Conservation (phyloP, 1,140 invertebrate species). For the Pseudoatta argentina region DNA sequence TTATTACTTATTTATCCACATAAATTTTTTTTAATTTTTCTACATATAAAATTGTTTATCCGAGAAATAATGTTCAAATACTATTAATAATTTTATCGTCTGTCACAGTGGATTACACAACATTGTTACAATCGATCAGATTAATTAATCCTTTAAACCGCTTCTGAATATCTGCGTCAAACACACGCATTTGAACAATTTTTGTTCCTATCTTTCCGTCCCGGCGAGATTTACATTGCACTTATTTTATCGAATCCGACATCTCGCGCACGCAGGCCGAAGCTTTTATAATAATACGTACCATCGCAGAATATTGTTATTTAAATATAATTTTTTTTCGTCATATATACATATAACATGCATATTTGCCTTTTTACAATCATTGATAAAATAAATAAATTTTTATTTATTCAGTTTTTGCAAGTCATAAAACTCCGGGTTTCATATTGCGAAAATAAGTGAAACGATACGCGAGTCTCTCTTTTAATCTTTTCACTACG, state of each 20-base stretch:
- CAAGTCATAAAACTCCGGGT: background rate
- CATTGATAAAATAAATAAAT: conserved; percentile 13
- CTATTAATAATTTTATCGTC: conserved; percentile 39
- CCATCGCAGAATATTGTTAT: background rate
- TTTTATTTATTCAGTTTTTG: conserved; percentile 52
- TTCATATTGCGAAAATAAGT: conserved; percentile 38
- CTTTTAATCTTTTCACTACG: conserved; percentile 21
- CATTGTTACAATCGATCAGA: conserved; percentile 28
- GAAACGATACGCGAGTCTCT: background rate
- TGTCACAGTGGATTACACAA: background rate
- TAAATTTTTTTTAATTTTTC: background rate
- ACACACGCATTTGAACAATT: background rate
- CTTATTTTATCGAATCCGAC: conserved; percentile 38
- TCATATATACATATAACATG: background rate
- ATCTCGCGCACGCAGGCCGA: background rate
- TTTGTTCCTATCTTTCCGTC: conserved; percentile 27
- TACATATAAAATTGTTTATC: background rate
- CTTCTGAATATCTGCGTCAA: conserved; percentile 9
- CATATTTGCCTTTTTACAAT: conserved; percentile 20
- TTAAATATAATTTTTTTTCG: conserved; percentile 36
- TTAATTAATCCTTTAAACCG: conserved; percentile 32
- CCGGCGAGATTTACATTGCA: conserved; percentile 17
- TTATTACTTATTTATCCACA: background rate
- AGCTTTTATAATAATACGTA: conserved; percentile 46
- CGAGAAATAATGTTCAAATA: conserved; percentile 6